Evolutionary conservation across 2,888 invertebrate species (phyloP).

Genomic region (Euzophera pinguis): DNA sequence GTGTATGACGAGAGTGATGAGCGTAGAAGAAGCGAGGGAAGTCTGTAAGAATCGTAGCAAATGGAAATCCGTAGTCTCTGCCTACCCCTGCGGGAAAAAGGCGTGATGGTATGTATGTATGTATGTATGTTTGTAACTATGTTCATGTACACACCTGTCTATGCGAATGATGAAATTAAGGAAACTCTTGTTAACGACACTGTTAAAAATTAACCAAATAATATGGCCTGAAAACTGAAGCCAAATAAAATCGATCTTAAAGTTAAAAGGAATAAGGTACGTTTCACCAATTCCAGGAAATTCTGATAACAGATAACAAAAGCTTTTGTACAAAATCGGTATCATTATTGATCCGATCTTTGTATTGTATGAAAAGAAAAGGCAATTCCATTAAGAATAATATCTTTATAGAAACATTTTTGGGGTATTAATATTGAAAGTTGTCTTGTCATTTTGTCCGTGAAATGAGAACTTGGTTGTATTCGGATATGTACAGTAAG

Average conservation of each 20-base stretch:
- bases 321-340: slow-evolving; percentile 2
- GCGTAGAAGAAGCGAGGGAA: too few relatives aligned
- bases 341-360: slow-evolving; percentile 8
- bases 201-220: too few relatives aligned
- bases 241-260: not conserved
- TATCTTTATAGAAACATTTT: slow-evolving; percentile 1
- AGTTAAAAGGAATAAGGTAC: not conserved
- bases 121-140: too few relatives aligned
- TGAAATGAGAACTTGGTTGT: not conserved
- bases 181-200: too few relatives aligned
- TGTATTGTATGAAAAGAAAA: slow-evolving; percentile 1
- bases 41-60: too few relatives aligned
- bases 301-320: slow-evolving; percentile 1
- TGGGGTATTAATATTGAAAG: slow-evolving; percentile 2
- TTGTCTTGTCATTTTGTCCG: not conserved
- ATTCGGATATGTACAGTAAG: not conserved
- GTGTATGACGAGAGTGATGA: too few relatives aligned
- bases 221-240: not conserved
- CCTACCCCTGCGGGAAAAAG: too few relatives aligned
- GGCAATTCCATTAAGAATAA: slow-evolving; percentile 3
- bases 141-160: too few relatives aligned
- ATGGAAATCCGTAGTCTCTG: too few relatives aligned
- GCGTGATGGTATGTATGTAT: too few relatives aligned
- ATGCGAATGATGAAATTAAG: too few relatives aligned
- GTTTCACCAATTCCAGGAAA: not conserved